phyloP scores from a whole-genome alignment of 2,888 invertebrate species.

The Bellardia bayeri region DNA sequence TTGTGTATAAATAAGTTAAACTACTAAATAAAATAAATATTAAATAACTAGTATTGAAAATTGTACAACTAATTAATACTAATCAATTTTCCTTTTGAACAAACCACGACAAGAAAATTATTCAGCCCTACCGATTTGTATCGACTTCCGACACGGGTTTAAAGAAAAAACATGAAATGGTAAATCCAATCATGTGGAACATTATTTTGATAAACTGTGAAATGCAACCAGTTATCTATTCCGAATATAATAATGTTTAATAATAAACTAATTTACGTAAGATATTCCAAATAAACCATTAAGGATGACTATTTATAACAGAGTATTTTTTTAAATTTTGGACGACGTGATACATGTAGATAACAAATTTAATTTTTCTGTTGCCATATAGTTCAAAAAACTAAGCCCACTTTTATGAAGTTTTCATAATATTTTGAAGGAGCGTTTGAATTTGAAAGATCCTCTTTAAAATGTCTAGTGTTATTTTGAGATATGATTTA shows the following conservation, averaged over 20 bases:
- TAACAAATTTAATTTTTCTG: too few relatives aligned
- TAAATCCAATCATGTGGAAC: neutral
- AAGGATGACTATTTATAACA: too few relatives aligned
- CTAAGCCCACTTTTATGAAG: too few relatives aligned
- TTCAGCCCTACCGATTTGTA: neutral
- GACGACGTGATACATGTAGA: neutral
- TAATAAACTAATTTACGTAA: neutral
- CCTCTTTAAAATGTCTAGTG: too few relatives aligned
- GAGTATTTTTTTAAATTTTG: neutral
- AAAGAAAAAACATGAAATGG: neutral
- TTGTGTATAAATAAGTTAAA: too few relatives aligned
- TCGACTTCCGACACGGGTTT: slow-evolving; percentile 7
- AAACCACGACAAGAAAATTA: neutral
- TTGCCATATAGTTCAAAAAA: too few relatives aligned
- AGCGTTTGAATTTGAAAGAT: too few relatives aligned
- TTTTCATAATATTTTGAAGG: too few relatives aligned
- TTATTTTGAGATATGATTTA: too few relatives aligned
- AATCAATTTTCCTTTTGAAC: neutral
- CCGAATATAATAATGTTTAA: neutral
- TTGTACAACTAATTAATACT: neutral
- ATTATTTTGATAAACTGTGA: neutral
- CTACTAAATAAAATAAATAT: too few relatives aligned
- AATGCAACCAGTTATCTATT: neutral
- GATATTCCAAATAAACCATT: neutral
- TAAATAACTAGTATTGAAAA: neutral